Percentiles rank a stretch among this genome's conserved stretches.
Conservation (phyloP, 1,140 invertebrate species). For the Danaus plexippus region DNA sequence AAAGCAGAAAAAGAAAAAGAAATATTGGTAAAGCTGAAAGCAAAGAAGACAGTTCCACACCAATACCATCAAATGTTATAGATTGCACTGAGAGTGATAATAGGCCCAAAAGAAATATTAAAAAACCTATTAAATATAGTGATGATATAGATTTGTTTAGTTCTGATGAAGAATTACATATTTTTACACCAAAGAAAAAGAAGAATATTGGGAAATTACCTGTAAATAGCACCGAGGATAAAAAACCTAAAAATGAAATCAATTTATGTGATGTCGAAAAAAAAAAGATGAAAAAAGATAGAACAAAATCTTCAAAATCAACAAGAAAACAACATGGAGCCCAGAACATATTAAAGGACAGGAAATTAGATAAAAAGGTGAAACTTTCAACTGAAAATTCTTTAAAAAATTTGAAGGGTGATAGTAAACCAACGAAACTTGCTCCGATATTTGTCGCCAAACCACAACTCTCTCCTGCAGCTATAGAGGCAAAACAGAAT, state of each 20-base stretch:
- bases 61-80: conserved; percentile 9
- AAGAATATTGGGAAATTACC: conserved; percentile 27
- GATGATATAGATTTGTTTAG: conserved; percentile 43
- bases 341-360: conserved; percentile 9
- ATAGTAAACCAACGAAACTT: conserved; percentile 39
- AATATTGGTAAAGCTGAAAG: conserved; percentile 12
- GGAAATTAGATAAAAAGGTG: conserved; percentile 7
- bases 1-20: conserved; percentile 34
- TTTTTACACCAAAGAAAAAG: conserved; percentile 63
- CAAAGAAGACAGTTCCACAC: background rate
- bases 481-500: conserved; percentile 72
- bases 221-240: background rate
- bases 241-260: background rate
- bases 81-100: conserved; percentile 16
- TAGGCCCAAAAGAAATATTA: conserved; percentile 48
- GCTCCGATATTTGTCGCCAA: conserved; percentile 77
- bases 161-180: conserved; percentile 61
- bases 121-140: conserved; percentile 57
- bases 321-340: conserved; percentile 6
- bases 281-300: background rate
- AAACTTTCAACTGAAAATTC: conserved; percentile 12
- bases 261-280: too few relatives aligned
- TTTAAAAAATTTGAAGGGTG: conserved; percentile 6
- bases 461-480: conserved; percentile 64
- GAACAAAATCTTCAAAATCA: conserved; percentile 10